These are phyloP conservation scores for Ctenochaetus hawaiiensis DNA, from an alignment of 2,797 vertebrate genomes.

Conservation along the genomic window DNA sequence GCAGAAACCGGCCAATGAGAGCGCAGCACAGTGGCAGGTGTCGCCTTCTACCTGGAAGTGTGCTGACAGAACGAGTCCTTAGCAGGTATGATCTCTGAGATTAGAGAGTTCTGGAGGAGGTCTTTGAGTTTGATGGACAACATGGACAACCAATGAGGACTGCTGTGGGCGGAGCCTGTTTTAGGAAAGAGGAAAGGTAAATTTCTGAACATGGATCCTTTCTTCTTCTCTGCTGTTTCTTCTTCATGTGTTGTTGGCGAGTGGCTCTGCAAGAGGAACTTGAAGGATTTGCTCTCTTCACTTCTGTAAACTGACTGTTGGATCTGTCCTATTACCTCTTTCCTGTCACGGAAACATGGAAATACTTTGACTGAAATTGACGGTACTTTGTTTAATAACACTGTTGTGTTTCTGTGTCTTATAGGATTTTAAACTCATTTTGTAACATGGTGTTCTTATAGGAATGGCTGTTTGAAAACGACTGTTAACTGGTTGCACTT, in stretches of 20 bases:
- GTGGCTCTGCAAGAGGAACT: slow-evolving; percentile 26
- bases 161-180: slow-evolving; percentile 45
- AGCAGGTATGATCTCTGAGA: slow-evolving; percentile 50
- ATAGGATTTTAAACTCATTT: slow-evolving; percentile 42
- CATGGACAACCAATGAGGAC: slow-evolving; percentile 51
- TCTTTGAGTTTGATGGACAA: slow-evolving; percentile 60
- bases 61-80: slow-evolving; percentile 60
- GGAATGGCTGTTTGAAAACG: slow-evolving; percentile 45
- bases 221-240: slow-evolving; percentile 57
- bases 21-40: background rate
- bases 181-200: slow-evolving; percentile 51
- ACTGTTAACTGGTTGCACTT: slow-evolving; percentile 73
- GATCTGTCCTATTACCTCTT: slow-evolving; percentile 39
- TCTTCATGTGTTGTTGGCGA: slow-evolving; percentile 36
- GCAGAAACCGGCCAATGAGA: slow-evolving; percentile 89
- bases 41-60: slow-evolving; percentile 34
- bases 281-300: slow-evolving; percentile 23
- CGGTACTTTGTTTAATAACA: slow-evolving; percentile 49
- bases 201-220: slow-evolving; percentile 82
- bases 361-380: slow-evolving; percentile 12
- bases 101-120: slow-evolving; percentile 47
- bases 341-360: slow-evolving; percentile 44
- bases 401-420: slow-evolving; percentile 64
- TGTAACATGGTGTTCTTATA: slow-evolving; percentile 42
- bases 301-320: slow-evolving; percentile 21